phyloP scores from a whole-genome alignment of 2,113 vertebrate genomes.

The Macaca nemestrina region DNA sequence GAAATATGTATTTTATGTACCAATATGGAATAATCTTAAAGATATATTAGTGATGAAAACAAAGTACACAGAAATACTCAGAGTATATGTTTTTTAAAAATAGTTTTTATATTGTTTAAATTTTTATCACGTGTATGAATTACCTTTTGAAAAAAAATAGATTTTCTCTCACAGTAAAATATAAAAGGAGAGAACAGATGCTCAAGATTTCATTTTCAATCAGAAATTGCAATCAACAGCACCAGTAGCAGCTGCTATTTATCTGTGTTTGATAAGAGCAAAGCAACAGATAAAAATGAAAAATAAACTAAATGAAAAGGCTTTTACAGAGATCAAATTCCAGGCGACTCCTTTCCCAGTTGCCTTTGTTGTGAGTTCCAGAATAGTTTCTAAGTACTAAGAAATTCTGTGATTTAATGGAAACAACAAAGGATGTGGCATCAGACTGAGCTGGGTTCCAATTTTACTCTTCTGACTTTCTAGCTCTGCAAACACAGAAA shows the following conservation, averaged over 20 bases:
- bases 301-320: slow-evolving; percentile 31
- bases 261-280: slow-evolving; percentile 49
- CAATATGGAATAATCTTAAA: background rate
- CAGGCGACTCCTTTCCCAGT: background rate
- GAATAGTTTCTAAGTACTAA: background rate
- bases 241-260: slow-evolving; percentile 29
- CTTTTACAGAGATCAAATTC: slow-evolving; percentile 30
- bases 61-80: background rate
- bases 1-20: background rate
- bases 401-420: background rate
- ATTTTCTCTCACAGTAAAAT: slow-evolving; percentile 26
- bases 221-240: background rate
- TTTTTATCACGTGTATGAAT: background rate
- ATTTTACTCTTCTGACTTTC: background rate
- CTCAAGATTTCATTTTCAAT: slow-evolving; percentile 41
- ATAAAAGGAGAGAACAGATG: background rate
- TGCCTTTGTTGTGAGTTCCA: background rate
- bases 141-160: slow-evolving; percentile 37
- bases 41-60: background rate
- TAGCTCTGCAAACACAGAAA: background rate
- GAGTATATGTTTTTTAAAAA: background rate
- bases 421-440: background rate
- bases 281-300: slow-evolving; percentile 32
- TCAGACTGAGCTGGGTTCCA: background rate
- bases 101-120: background rate